Conservation (phyloP, 2,888 invertebrate species). For the Merodon equestris region DNA sequence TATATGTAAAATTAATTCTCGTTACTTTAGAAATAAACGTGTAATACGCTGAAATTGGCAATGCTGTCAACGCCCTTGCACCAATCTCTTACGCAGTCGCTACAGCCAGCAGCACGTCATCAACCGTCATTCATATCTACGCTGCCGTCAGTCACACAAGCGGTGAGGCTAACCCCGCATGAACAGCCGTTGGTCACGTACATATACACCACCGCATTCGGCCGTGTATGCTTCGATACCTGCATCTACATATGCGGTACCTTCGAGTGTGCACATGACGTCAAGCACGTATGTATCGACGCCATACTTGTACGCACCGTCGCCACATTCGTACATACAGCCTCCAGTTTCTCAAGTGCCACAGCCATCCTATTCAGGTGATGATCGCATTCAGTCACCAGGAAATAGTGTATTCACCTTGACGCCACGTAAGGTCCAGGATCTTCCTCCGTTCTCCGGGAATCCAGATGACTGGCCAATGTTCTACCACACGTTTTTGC, state of each 20-base stretch:
- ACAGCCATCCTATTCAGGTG: background rate
- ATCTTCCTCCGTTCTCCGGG: too few relatives aligned
- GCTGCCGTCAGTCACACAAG: background rate
- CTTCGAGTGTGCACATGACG: constrained; percentile 1
- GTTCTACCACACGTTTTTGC: too few relatives aligned
- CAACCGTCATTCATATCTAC: background rate
- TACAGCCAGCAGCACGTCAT: background rate
- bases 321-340: constrained; percentile 13
- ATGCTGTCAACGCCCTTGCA: constrained; percentile 7
- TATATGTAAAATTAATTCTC: too few relatives aligned
- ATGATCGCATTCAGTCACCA: constrained; percentile 13
- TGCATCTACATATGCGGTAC: constrained; percentile 1
- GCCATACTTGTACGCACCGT: constrained; percentile 3
- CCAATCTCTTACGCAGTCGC: background rate
- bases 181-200: too few relatives aligned
- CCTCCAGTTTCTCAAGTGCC: constrained; percentile 1
- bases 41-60: constrained; percentile 8
- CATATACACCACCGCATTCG: background rate
- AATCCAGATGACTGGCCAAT: too few relatives aligned
- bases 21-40: too few relatives aligned
- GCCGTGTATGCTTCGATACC: constrained; percentile 1
- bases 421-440: too few relatives aligned
- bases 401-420: background rate
- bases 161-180: background rate
- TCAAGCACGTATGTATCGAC: constrained; percentile 17